phyloP scores from a whole-genome alignment of 1,140 invertebrate species.

The Pygmarrhopalites habei region DNA sequence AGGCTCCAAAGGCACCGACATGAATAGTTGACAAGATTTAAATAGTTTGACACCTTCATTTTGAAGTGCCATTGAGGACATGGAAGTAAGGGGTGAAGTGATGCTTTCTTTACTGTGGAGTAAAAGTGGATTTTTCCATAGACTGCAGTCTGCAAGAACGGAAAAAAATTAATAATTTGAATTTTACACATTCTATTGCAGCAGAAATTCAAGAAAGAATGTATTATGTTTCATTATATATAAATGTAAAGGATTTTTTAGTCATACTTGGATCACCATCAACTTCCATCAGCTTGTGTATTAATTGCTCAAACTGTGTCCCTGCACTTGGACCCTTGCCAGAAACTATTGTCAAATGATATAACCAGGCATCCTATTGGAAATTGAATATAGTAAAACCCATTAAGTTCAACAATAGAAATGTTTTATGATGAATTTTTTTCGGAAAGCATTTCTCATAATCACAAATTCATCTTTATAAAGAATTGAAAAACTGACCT shows the following conservation, averaged over 20 bases:
- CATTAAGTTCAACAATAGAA: too few species aligned
- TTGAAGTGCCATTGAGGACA: constrained; percentile 75
- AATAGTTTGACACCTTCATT: constrained; percentile 88
- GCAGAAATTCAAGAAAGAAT: too few species aligned
- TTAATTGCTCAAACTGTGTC: constrained; percentile 88
- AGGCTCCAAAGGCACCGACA: constrained; percentile 86
- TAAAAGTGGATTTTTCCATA: constrained; percentile 87
- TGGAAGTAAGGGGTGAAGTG: constrained; percentile 71
- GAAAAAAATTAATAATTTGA: too few species aligned
- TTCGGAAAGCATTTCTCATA: background rate
- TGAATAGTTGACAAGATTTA: constrained; percentile 90
- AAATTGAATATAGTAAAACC: constrained; percentile 26
- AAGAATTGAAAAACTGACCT: too few species aligned
- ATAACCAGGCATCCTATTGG: constrained; percentile 77
- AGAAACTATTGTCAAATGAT: constrained; percentile 74
- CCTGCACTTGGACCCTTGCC: constrained; percentile 81
- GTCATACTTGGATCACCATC: constrained; percentile 82
- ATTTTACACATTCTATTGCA: too few species aligned
- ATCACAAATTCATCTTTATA: too few species aligned
- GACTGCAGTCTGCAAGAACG: constrained; percentile 60
- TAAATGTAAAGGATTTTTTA: too few species aligned
- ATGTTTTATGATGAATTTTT: too few species aligned
- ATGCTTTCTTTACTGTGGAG: constrained; percentile 86
- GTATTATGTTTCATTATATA: too few species aligned
- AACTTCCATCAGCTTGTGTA: constrained; percentile 90